A percentile compares a stretch with the other conserved stretches of the same genome.
phyloP scores from a whole-genome alignment of 2,888 invertebrate genomes.

The Steromphala cineraria region DNA sequence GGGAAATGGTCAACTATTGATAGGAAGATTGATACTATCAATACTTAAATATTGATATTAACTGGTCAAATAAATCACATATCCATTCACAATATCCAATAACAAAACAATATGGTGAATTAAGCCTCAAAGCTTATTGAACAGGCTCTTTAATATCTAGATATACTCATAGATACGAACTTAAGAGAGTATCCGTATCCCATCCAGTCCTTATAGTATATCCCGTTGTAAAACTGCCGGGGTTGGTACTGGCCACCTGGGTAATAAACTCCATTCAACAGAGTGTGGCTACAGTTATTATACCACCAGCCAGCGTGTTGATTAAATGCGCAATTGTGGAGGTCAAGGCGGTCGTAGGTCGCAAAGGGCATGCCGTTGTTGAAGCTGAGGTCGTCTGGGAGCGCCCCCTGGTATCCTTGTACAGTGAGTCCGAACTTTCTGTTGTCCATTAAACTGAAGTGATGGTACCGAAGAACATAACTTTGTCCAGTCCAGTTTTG shows the following conservation, averaged over 20 bases:
- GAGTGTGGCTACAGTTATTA: constrained; percentile 58
- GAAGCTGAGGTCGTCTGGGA: constrained; percentile 58
- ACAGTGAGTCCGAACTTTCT: constrained; percentile 46
- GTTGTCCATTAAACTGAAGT: constrained; percentile 36
- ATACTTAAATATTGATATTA: too few relatives aligned
- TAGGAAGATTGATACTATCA: too few relatives aligned
- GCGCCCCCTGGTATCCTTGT: constrained; percentile 34
- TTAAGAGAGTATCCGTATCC: constrained; percentile 64
- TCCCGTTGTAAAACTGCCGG: constrained; percentile 67
- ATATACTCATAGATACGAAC: constrained; percentile 53
- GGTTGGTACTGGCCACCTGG: constrained; percentile 55
- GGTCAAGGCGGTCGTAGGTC: constrained; percentile 56
- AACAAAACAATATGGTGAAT: too few relatives aligned
- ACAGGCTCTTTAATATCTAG: constrained; percentile 9
- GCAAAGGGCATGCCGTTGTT: constrained; percentile 56
- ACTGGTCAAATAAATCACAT: too few relatives aligned
- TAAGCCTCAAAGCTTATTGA: too few relatives aligned
- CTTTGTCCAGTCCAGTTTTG: constrained; percentile 53
- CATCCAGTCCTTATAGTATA: constrained; percentile 63
- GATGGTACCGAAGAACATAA: constrained; percentile 42
- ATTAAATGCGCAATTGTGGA: constrained; percentile 54
- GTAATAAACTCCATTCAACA: constrained; percentile 65
- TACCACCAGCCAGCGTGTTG: constrained; percentile 69
- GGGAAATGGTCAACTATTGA: too few relatives aligned
- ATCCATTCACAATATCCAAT: too few relatives aligned